Evolutionary conservation across 2,113 vertebrate genomes (phyloP).

Genomic region (Brachyistius frenatus): DNA sequence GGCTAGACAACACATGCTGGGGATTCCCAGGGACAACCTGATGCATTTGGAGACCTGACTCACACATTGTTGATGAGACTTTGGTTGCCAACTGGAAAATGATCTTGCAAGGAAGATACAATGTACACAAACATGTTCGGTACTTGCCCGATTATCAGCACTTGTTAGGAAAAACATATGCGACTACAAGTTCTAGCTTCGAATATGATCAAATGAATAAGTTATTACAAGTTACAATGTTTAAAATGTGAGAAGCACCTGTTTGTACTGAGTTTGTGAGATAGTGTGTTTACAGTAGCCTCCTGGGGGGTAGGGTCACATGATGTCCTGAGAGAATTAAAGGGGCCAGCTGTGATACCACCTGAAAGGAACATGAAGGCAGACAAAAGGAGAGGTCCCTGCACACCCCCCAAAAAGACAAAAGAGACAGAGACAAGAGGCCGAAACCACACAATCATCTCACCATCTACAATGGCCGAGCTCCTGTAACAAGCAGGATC

Average conservation of each 20-base stretch:
- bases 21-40: slow-evolving; percentile 60
- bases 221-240: neutral
- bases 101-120: neutral
- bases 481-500: slow-evolving; percentile 84
- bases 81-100: slow-evolving; percentile 14
- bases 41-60: slow-evolving; percentile 53
- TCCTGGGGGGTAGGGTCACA: slow-evolving; percentile 79
- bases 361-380: slow-evolving; percentile 88
- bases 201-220: neutral
- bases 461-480: slow-evolving; percentile 81
- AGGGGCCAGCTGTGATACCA: slow-evolving; percentile 96
- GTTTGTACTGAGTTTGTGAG: slow-evolving; percentile 9
- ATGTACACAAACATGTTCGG: neutral
- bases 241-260: neutral
- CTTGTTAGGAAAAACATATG: neutral
- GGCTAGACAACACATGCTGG: slow-evolving; percentile 72
- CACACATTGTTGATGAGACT: slow-evolving; percentile 33
- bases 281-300: slow-evolving; percentile 80
- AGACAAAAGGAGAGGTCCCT: slow-evolving; percentile 85
- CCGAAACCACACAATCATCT: slow-evolving; percentile 83
- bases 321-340: slow-evolving; percentile 85
- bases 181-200: neutral
- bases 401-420: slow-evolving; percentile 85
- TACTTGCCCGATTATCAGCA: neutral
- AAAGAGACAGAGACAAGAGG: slow-evolving; percentile 86